Percentiles rank a stretch among this genome's conserved stretches.
Conservation (phyloP, 2,113 vertebrate species). For the Petrocephalus microphthalmus region DNA sequence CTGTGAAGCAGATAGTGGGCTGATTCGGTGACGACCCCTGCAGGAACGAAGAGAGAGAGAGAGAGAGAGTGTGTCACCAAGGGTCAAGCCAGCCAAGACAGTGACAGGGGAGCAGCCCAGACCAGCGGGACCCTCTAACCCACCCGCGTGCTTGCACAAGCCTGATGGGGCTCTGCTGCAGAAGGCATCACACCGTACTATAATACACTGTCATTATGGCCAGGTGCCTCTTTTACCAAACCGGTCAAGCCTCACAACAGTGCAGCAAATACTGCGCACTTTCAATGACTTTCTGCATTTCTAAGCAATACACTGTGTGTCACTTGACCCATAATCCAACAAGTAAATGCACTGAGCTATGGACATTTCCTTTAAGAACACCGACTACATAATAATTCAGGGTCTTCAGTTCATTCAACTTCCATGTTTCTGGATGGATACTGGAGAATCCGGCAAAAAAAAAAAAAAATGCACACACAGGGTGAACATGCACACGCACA, state of each 20-base stretch:
- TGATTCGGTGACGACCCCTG: constrained; percentile 66
- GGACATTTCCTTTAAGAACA: neutral
- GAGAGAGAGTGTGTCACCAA: constrained; percentile 21
- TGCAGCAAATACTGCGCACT: neutral
- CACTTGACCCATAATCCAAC: neutral
- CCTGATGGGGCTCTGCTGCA: neutral
- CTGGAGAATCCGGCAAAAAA: too few relatives aligned
- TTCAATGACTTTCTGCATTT: neutral
- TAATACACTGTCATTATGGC: neutral
- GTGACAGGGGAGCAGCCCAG: neutral
- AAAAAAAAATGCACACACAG: too few relatives aligned
- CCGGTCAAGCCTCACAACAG: neutral
- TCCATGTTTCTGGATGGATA: too few relatives aligned
- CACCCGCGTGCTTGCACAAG: neutral
- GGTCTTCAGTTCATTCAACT: neutral
- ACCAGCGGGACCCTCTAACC: neutral
- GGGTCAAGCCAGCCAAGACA: constrained; percentile 10
- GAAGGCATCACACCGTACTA: neutral
- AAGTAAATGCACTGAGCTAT: neutral
- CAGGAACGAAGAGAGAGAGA: constrained; percentile 25
- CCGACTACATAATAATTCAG: neutral
- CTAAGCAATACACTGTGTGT: neutral
- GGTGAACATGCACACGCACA: too few relatives aligned
- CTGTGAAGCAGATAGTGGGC: constrained; percentile 74
- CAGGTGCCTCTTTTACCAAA: neutral